phyloP scores from a whole-genome alignment of 2,797 vertebrate genomes.

The Cirrhinus molitorella region DNA sequence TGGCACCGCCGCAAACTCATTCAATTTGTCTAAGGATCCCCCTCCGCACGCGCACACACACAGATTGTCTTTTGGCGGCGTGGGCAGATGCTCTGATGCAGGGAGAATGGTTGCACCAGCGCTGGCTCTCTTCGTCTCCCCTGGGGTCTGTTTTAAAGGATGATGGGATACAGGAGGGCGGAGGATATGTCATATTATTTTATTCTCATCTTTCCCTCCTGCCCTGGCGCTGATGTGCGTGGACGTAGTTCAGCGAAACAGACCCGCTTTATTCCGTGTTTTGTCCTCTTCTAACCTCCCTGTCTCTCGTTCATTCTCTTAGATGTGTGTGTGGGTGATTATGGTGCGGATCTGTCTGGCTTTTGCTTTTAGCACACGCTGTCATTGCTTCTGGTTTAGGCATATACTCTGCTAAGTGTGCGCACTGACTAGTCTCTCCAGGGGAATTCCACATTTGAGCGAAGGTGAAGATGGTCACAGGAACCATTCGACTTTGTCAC shows the following conservation, averaged over 20 bases:
- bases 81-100: slow-evolving; percentile 55
- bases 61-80: slow-evolving; percentile 42
- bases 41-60: slow-evolving; percentile 16
- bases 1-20: slow-evolving; percentile 34
- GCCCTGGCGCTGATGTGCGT: slow-evolving; percentile 28
- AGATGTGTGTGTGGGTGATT: slow-evolving; percentile 42
- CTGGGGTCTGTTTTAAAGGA: slow-evolving; percentile 45
- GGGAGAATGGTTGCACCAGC: slow-evolving; percentile 34
- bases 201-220: slow-evolving; percentile 32
- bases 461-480: slow-evolving; percentile 2
- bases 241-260: slow-evolving; percentile 41
- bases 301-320: slow-evolving; percentile 18
- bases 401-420: slow-evolving; percentile 26
- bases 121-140: slow-evolving; percentile 19
- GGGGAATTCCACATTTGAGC: neutral
- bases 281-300: slow-evolving; percentile 35
- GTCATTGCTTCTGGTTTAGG: slow-evolving; percentile 33
- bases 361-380: slow-evolving; percentile 37
- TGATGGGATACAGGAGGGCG: slow-evolving; percentile 46
- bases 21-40: slow-evolving; percentile 42
- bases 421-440: slow-evolving; percentile 18
- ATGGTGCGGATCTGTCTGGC: slow-evolving; percentile 13
- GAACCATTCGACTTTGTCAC: slow-evolving; percentile 15
- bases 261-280: slow-evolving; percentile 6
- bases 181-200: slow-evolving; percentile 47